These are phyloP conservation scores for Pseudonaja textilis DNA, from an alignment of 2,113 vertebrate genomes.

Conservation along the genomic window DNA sequence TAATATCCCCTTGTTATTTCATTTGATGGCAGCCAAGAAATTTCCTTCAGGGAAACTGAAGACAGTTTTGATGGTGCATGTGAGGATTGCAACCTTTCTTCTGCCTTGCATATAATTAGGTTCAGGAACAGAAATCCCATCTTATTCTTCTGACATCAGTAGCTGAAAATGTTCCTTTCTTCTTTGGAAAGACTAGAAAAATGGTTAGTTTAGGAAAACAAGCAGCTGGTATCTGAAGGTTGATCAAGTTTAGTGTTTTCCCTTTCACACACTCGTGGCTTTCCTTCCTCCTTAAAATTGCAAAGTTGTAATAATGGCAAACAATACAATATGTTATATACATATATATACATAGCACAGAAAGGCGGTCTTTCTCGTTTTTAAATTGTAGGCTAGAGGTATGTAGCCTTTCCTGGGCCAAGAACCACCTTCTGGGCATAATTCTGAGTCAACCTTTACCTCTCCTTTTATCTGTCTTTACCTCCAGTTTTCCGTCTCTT, in stretches of 20 bases:
- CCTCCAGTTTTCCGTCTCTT: not conserved
- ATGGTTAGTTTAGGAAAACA: no score
- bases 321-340: not conserved
- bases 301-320: not conserved
- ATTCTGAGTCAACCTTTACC: no score
- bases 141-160: not conserved
- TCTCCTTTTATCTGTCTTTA: not conserved
- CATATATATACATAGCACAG: not conserved
- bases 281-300: not conserved
- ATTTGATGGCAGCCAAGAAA: not conserved
- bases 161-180: not conserved
- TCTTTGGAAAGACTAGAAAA: not conserved
- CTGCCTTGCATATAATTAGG: not conserved
- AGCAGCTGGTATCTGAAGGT: not conserved
- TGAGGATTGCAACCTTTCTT: not conserved
- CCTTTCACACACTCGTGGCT: not conserved
- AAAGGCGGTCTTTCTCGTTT: not conserved
- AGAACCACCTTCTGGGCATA: not conserved
- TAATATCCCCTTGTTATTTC: not conserved
- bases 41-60: not conserved
- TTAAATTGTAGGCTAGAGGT: not conserved
- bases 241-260: not conserved
- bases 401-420: not conserved
- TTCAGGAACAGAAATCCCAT: not conserved
- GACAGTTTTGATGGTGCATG: no score